Percentiles rank a stretch among this genome's conserved stretches.
These are phyloP conservation scores for Seira ritae DNA, from an alignment of 2,888 invertebrate genomes.

Conservation along the genomic window DNA sequence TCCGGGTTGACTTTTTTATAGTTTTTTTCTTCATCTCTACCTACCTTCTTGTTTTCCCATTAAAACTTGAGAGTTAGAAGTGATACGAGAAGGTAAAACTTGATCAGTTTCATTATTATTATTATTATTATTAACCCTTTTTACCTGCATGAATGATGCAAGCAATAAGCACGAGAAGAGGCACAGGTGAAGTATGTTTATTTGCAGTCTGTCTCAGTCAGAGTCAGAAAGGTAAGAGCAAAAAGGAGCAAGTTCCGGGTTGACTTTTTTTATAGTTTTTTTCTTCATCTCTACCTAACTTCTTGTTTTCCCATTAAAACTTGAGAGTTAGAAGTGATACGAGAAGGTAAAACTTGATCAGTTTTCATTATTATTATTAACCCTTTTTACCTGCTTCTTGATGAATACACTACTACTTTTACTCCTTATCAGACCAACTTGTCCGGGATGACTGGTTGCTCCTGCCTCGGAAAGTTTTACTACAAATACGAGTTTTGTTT, in stretches of 20 bases:
- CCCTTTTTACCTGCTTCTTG: conserved; percentile 25
- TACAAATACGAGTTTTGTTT: conserved; percentile 24
- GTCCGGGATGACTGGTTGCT: conserved; percentile 53
- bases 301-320: conserved; percentile 56
- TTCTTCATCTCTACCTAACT: conserved; percentile 36
- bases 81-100: conserved; percentile 42
- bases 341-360: conserved; percentile 54
- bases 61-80: conserved; percentile 21
- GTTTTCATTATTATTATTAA: conserved; percentile 55
- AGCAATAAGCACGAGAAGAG: too few species aligned
- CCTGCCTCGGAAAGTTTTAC: conserved; percentile 36
- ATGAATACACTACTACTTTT: conserved; percentile 38
- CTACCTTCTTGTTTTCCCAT: conserved; percentile 58
- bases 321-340: not conserved
- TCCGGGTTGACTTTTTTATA: conserved; percentile 61
- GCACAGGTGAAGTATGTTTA: too few species aligned
- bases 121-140: conserved; percentile 51
- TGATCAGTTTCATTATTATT: conserved; percentile 55
- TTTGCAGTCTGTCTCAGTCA: not conserved
- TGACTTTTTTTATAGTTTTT: conserved; percentile 53
- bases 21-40: conserved; percentile 25
- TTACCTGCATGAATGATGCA: not conserved
- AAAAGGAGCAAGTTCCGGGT: conserved; percentile 60
- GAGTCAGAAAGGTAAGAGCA: conserved; percentile 7
- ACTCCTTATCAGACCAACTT: conserved; percentile 41